Conservation (phyloP, 2,888 invertebrate species). For the Crioceris asparagi region DNA sequence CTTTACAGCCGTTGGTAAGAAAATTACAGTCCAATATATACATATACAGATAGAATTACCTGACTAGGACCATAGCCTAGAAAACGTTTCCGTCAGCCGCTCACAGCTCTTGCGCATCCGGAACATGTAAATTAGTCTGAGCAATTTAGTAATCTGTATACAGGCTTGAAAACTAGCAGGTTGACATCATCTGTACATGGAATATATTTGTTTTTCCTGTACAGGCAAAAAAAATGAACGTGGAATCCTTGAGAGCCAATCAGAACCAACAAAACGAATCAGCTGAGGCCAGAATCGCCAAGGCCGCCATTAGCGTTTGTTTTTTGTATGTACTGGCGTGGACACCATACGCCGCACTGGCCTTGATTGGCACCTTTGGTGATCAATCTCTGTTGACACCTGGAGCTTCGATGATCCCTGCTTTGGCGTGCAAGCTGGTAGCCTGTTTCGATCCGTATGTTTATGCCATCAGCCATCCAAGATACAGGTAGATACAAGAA, state of each 20-base stretch:
- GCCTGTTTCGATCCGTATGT: constrained; percentile 89
- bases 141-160: too few species aligned
- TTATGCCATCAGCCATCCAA: constrained; percentile 85
- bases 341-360: constrained; percentile 80
- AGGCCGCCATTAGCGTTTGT: constrained; percentile 78
- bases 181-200: too few species aligned
- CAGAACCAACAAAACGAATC: constrained; percentile 56
- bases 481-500: constrained; percentile 53
- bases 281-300: constrained; percentile 76
- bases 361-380: constrained; percentile 74
- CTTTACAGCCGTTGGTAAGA: too few species aligned
- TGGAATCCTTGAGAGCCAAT: constrained; percentile 68
- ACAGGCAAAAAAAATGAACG: constrained; percentile 83
- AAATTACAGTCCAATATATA: too few species aligned
- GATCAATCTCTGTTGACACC: constrained; percentile 62
- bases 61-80: too few species aligned
- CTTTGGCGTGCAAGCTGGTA: constrained; percentile 75
- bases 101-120: too few species aligned
- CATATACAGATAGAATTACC: too few species aligned
- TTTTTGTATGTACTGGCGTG: constrained; percentile 78
- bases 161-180: too few species aligned
- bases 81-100: too few species aligned
- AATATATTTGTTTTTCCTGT: background rate
- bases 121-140: too few species aligned
- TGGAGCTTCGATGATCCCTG: constrained; percentile 76